Evolutionary conservation across 37 sponge, comb jelly and placozoan species (phyloP), one percentile per base, ranked within the genome.

Genomic region (Geodia barretti): DNA sequence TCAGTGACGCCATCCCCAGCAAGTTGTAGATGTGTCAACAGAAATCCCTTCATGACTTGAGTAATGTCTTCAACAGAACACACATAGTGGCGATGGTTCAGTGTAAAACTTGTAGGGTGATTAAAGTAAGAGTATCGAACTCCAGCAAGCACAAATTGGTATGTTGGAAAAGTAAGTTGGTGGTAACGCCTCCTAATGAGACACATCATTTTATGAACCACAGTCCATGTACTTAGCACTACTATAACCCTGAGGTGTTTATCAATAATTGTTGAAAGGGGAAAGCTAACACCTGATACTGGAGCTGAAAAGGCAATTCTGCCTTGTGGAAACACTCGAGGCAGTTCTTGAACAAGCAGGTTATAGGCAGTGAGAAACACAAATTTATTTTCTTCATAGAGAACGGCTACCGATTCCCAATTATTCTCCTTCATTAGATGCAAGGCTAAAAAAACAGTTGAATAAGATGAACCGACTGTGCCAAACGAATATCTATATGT

Each of bases 401-500:
- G 31, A 21, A 40, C 34, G 4, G 37, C 80, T 1, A 69, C 69
- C 0, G 41, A 19, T n/a, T 67, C 20, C 80, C 80, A 79, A 1
- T 64, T 28, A 26, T 79, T 68, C 23, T 68, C 34, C 8, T 34
- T 21, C 36, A 79, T 43, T 2, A 43, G 54, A 23, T 4, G 17
- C 19, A 69, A 43, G 31, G 60, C 28, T 2, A 42, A 33, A 0
- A 2, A 24, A 8, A 68, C 80, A 68, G 34, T 68, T 26, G 4
- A 68, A 31, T 68, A 20, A 4, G 70, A 30, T 4, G 80, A 69
- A 20, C 58, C 80, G 2, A 58, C 54, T 41, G 70, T 79, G 28
- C 80, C 70, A 43, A 68, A 79, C 14, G 70, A 54, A 69, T 79
- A 68, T 35, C 39, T 21, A 68, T 68, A 79, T 23, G 0, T 67